Conservation (phyloP, 2,113 vertebrate species). For the Daboia siamensis region DNA sequence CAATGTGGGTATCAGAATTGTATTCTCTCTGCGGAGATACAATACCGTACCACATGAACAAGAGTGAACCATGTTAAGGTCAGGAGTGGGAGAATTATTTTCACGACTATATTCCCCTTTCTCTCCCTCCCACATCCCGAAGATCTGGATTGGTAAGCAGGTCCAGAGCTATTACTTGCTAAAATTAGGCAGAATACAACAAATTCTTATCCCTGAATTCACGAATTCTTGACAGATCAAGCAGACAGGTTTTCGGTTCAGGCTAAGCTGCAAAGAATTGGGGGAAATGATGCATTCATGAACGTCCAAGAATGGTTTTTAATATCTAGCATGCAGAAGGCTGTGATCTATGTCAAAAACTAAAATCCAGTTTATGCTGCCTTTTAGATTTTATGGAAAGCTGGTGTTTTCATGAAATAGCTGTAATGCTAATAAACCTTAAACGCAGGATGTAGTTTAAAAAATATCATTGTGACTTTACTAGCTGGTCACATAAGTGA, state of each 20-base stretch:
- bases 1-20: not conserved
- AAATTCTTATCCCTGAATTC: too few relatives aligned
- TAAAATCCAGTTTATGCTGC: not conserved
- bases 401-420: not conserved
- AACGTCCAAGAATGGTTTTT: not conserved
- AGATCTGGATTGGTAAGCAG: not conserved
- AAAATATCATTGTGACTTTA: not conserved
- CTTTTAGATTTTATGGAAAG: not conserved
- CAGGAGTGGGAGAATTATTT: not conserved
- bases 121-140: fast-evolving
- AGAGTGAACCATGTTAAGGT: not conserved
- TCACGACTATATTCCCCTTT: too few relatives aligned
- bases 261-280: too few relatives aligned
- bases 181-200: too few relatives aligned
- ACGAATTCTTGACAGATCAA: too few relatives aligned
- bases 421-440: not conserved
- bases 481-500: not conserved
- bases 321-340: not conserved
- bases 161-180: too few relatives aligned
- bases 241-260: too few relatives aligned
- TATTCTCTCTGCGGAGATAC: not conserved
- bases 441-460: not conserved
- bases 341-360: not conserved
- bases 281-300: not conserved
- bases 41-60: not conserved